phyloP scores from a whole-genome alignment of 2,113 vertebrate species.

The Zosterops pallidus region DNA sequence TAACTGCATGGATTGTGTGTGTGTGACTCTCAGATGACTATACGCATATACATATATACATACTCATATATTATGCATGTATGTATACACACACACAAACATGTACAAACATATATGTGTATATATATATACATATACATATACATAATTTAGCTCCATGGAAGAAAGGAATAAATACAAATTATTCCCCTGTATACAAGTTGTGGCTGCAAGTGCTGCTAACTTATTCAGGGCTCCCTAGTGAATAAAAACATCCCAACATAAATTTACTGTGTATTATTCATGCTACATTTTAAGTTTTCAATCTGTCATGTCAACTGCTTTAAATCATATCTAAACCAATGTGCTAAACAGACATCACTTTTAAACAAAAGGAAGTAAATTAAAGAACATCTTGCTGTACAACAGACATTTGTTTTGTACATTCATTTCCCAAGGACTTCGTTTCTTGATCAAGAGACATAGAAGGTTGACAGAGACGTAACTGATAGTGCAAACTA shows the following conservation, averaged over 20 bases:
- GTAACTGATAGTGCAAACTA: conserved; percentile 1
- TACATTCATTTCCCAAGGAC: conserved; percentile 30
- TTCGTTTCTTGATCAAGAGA: conserved; percentile 25
- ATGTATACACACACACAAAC: neutral
- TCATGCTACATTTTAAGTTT: conserved; percentile 66
- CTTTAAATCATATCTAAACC: conserved; percentile 52
- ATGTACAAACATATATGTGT: neutral
- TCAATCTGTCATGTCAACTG: conserved; percentile 59
- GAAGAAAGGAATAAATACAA: conserved; percentile 39
- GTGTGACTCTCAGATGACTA: neutral
- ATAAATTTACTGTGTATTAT: conserved; percentile 70
- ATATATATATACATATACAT: neutral
- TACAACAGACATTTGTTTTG: conserved; percentile 52
- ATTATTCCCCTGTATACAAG: conserved; percentile 48
- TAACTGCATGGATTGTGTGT: conserved; percentile 42
- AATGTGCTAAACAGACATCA: conserved; percentile 44
- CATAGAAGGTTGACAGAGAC: conserved; percentile 35
- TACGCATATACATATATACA: neutral
- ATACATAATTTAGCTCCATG: neutral
- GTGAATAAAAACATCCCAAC: conserved; percentile 63
- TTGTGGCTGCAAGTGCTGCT: conserved; percentile 44
- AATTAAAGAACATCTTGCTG: conserved; percentile 59
- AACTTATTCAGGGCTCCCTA: conserved; percentile 43
- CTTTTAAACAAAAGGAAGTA: conserved; percentile 57
- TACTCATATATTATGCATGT: neutral